phyloP scores from a whole-genome alignment of 2,797 vertebrate genomes.

The Poecilia picta region DNA sequence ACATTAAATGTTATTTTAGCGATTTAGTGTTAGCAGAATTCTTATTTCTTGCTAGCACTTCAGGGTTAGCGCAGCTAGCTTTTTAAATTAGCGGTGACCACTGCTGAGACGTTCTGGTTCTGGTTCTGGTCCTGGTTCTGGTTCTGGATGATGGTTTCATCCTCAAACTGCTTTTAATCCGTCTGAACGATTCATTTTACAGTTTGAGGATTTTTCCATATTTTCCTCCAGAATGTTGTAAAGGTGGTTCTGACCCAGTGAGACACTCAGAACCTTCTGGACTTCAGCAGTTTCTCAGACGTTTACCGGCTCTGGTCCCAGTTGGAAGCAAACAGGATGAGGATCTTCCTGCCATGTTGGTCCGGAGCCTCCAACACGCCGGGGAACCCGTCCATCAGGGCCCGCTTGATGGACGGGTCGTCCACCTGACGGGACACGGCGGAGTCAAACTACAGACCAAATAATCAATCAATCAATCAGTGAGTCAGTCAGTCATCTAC shows the following conservation, averaged over 20 bases:
- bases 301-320: slow-evolving; percentile 97
- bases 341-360: slow-evolving; percentile 95
- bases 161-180: not conserved
- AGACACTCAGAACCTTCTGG: not conserved
- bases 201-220: not conserved
- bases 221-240: not conserved
- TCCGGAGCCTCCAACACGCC: slow-evolving; percentile 94
- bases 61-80: too few species aligned
- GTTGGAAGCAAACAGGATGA: slow-evolving; percentile 98
- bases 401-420: slow-evolving; percentile 96
- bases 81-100: too few species aligned
- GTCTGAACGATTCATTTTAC: not conserved
- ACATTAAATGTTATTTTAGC: too few species aligned
- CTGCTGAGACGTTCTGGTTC: not conserved
- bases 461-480: too few species aligned
- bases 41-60: too few species aligned
- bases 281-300: not conserved
- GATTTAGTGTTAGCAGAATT: too few species aligned
- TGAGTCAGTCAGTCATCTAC: too few species aligned
- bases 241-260: not conserved
- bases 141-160: not conserved
- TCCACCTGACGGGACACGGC: slow-evolving; percentile 59
- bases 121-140: too few species aligned
- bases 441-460: not conserved
- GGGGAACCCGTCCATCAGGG: slow-evolving; percentile 96